A percentile compares a stretch with the other conserved stretches of the same genome.
phyloP scores from a whole-genome alignment of 2,797 vertebrate genomes.

The Gobio occitaniae region DNA sequence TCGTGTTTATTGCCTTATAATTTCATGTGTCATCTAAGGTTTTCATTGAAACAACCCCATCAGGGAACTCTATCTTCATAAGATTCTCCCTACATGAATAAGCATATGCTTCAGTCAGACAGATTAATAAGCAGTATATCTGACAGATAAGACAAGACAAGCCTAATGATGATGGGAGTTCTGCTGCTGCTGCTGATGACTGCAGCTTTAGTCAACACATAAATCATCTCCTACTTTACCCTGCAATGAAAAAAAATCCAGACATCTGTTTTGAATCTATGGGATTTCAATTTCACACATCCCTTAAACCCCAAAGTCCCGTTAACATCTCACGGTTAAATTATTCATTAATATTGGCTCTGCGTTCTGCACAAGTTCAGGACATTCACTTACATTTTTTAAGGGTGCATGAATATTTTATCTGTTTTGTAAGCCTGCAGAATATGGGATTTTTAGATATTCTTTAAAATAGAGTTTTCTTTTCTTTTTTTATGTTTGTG shows the following conservation, averaged over 20 bases:
- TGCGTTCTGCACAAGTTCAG: conserved; percentile 73
- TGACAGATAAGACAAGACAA: conserved; percentile 4
- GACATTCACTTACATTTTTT: conserved; percentile 81
- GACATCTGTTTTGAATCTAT: conserved; percentile 38
- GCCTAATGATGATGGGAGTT: conserved; percentile 17
- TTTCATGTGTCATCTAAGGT: neutral
- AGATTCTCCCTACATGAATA: neutral
- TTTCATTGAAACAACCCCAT: neutral
- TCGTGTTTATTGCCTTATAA: neutral
- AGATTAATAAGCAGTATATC: conserved; percentile 15
- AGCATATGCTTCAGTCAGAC: conserved; percentile 9
- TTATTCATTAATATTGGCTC: conserved; percentile 72
- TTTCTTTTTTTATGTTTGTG: neutral
- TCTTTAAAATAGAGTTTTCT: conserved; percentile 1
- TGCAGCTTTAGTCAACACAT: neutral
- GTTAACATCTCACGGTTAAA: conserved; percentile 70
- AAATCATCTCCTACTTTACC: neutral
- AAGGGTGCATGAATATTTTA: conserved; percentile 80
- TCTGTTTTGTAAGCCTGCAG: conserved; percentile 73
- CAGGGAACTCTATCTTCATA: neutral
- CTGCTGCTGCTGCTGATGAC: conserved; percentile 19
- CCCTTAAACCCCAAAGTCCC: conserved; percentile 59
- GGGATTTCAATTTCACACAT: conserved; percentile 57
- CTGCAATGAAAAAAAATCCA: neutral
- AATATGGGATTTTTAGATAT: conserved; percentile 67